These are phyloP conservation scores for Eulemur macaco DNA, from an alignment of 2,113 vertebrate species.

Conservation along the genomic window DNA sequence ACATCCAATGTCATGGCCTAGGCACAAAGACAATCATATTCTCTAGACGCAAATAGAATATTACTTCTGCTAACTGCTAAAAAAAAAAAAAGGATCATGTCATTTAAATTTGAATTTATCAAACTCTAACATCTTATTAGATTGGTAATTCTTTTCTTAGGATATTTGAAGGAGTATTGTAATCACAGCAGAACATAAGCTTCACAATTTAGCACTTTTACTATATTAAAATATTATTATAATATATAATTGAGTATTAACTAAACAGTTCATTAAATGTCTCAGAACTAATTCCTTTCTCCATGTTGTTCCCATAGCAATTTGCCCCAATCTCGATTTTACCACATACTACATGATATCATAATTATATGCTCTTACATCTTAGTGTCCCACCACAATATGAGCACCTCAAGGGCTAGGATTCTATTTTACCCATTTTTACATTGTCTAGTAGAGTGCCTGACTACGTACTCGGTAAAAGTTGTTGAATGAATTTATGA, in stretches of 20 bases:
- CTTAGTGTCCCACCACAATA: neutral
- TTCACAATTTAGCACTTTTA: neutral
- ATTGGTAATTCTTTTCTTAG: neutral
- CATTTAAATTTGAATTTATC: neutral
- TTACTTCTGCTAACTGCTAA: neutral
- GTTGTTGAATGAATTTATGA: neutral
- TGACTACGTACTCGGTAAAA: neutral
- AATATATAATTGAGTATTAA: neutral
- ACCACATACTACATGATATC: neutral
- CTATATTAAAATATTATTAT: neutral
- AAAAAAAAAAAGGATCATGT: neutral
- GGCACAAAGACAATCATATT: neutral
- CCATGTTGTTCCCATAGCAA: neutral
- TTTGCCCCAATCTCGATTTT: neutral
- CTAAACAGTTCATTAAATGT: neutral
- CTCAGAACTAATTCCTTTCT: neutral
- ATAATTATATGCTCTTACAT: neutral
- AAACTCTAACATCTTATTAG: neutral
- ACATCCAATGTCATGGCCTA: neutral
- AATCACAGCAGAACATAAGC: neutral
- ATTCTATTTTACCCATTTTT: neutral
- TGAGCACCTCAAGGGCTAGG: neutral
- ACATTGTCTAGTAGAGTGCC: neutral
- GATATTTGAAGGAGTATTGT: neutral
- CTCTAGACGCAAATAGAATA: neutral